Evolutionary conservation across 2,797 vertebrate species (phyloP).

Genomic region (Phrynocephalus guinanensis): DNA sequence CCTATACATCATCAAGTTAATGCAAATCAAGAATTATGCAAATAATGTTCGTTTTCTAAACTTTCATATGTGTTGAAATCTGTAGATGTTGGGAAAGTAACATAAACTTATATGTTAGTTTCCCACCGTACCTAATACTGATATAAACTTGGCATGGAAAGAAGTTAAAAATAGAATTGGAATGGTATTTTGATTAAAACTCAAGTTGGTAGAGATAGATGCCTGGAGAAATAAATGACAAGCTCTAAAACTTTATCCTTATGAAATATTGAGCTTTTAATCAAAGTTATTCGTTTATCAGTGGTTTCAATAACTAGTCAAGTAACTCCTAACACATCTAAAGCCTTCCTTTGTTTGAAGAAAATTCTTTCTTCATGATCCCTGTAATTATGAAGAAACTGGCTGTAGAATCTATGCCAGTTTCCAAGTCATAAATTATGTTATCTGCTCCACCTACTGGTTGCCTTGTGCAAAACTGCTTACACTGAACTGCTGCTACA

Average conservation of each 20-base stretch:
- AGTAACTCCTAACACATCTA: slow-evolving; percentile 54
- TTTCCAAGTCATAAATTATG: slow-evolving; percentile 64
- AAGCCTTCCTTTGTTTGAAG: slow-evolving; percentile 67
- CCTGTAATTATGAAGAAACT: slow-evolving; percentile 54
- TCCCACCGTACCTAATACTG: slow-evolving; percentile 1
- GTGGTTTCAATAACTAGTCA: slow-evolving; percentile 69
- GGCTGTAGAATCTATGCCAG: slow-evolving; percentile 54
- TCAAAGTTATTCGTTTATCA: slow-evolving; percentile 58
- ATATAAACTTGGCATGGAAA: slow-evolving; percentile 49
- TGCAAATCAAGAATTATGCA: slow-evolving; percentile 2
- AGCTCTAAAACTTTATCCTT: slow-evolving; percentile 58
- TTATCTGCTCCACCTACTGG: slow-evolving; percentile 72
- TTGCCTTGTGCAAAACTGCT: slow-evolving; percentile 50
- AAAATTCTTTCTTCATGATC: slow-evolving; percentile 68
- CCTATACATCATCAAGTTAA: neutral
- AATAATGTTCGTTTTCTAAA: neutral
- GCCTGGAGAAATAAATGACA: slow-evolving; percentile 58
- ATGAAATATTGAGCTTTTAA: slow-evolving; percentile 71
- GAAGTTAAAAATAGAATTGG: slow-evolving; percentile 58
- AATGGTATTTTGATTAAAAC: slow-evolving; percentile 66
- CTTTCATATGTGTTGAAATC: slow-evolving; percentile 18
- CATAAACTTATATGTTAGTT: slow-evolving; percentile 5
- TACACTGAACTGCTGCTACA: slow-evolving; percentile 1
- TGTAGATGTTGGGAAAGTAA: neutral
- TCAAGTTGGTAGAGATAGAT: slow-evolving; percentile 55